A percentile compares a stretch with the other conserved stretches of the same genome.
Evolutionary conservation across 2,888 invertebrate genomes (phyloP).

Genomic region (Leptura quadrifasciata): DNA sequence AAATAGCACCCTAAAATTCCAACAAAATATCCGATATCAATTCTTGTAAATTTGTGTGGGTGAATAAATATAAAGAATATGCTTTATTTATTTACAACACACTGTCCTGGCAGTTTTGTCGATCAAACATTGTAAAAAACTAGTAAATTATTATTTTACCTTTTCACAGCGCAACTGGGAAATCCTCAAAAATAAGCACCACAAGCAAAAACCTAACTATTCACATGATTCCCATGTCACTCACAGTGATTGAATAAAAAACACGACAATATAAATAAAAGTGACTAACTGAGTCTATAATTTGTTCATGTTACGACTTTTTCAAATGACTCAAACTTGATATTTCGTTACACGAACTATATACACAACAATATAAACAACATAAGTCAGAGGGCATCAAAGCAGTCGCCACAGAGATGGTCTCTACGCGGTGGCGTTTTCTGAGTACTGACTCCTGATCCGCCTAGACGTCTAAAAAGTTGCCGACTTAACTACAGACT

Average conservation of each 20-base stretch:
- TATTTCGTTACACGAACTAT: background rate
- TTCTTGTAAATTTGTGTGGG: too few relatives aligned
- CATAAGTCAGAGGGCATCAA: background rate
- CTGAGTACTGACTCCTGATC: constrained; percentile 34
- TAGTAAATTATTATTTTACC: background rate
- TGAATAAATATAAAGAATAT: too few relatives aligned
- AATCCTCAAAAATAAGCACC: background rate
- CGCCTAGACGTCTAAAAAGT: constrained; percentile 47
- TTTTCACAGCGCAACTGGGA: background rate
- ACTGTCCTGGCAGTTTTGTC: too few relatives aligned
- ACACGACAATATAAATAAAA: constrained; percentile 21
- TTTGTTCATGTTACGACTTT: constrained; percentile 5
- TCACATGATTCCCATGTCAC: background rate
- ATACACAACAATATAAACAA: constrained; percentile 32
- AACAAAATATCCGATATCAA: too few relatives aligned
- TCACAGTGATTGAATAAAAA: background rate
- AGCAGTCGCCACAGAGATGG: background rate
- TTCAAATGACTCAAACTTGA: constrained; percentile 32
- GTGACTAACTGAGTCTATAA: constrained; percentile 27
- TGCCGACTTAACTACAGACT: constrained; percentile 36
- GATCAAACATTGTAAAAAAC: too few relatives aligned
- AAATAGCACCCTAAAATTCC: too few relatives aligned
- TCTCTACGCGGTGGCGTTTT: constrained; percentile 16
- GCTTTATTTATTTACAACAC: too few relatives aligned
- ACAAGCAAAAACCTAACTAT: background rate